Evolutionary conservation across 2,797 vertebrate genomes (phyloP).

Genomic region (Adrianichthys oophorus): DNA sequence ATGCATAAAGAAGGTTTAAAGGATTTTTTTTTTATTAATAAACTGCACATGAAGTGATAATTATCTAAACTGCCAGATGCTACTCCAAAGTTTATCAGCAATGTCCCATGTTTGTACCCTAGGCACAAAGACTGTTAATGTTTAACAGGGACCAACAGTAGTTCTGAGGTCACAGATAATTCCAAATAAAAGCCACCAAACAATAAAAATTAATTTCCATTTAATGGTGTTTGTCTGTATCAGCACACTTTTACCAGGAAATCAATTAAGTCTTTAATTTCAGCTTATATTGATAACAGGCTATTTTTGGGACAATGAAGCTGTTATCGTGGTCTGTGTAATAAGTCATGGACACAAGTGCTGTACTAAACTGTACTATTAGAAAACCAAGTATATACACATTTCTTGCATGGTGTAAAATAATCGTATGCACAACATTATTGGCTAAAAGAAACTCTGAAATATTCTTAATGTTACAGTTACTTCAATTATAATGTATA

Average conservation of each 20-base stretch:
- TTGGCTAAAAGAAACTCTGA: background rate
- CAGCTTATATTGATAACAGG: background rate
- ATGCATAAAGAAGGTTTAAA: too few species aligned
- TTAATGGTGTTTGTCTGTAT: too few species aligned
- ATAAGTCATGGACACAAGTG: background rate
- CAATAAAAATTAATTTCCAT: too few species aligned
- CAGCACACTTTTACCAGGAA: background rate
- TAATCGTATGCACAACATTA: background rate
- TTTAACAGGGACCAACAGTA: conserved; percentile 23
- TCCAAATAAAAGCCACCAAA: background rate
- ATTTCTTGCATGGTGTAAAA: background rate
- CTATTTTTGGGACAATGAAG: background rate
- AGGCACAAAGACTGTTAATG: conserved; percentile 14
- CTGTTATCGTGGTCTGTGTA: background rate
- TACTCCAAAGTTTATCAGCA: too few species aligned
- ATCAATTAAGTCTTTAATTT: background rate
- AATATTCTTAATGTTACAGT: too few species aligned
- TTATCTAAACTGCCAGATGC: background rate
- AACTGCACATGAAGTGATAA: too few species aligned
- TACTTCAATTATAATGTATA: too few species aligned
- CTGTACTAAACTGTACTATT: conserved; percentile 5
- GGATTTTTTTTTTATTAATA: too few species aligned
- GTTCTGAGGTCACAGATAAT: conserved; percentile 11
- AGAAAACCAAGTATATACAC: background rate
- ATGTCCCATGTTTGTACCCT: background rate